Base-by-base conservation (phyloP, 23 tunicate genomes). In the Phallusia fumigata region DNA sequence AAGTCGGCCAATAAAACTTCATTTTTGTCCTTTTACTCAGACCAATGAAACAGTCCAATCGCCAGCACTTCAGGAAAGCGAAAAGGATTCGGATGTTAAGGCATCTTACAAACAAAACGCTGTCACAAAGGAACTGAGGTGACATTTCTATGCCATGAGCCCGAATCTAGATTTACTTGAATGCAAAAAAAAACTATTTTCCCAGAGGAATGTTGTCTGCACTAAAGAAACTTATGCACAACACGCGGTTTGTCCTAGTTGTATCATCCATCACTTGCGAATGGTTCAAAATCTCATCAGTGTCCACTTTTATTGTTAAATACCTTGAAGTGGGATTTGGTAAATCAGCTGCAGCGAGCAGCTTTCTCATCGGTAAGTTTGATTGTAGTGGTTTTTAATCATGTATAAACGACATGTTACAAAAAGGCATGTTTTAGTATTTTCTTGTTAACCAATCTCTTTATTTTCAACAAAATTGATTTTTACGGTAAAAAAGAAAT, bases 321-420 rank as follows among this genome's bases (percentile, higher is more conserved):
- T 93, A 88, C 64, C 52, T 84, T 33, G 93, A 93, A 82, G 93
- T 85, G 73, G 84, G 34, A 5, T 93, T 88, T 78, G 98, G 98
- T 75, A 82, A 80, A 78, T 85, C 98, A 11, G 93, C 98, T 0
- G 85, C 93, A 31, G 19, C 34, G 50, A 77, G 88, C 84, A 84
- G 93, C 36, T 88, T 83, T 79, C 45, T 83, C 18, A 78, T 88
- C 19, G 93, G 93, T 84, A 34, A 34, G 83, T 30, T 40, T 40
- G 33, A 2, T 16, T 77, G 30, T 10, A 30, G 18, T 51, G 15
- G 18, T 51, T 51, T 15, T 51, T 51, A 51, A 51, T 18, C 18
- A 3, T 40, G 47, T 40, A 40, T 5, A 40, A 40, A 40, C 47
- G 47, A 40, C 47, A 40, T 40, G 47, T 10, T 40, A n/a, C n/a